Evolutionary conservation across 2,113 vertebrate genomes (phyloP).

Genomic region (Leptobrachium ailaonicum): DNA sequence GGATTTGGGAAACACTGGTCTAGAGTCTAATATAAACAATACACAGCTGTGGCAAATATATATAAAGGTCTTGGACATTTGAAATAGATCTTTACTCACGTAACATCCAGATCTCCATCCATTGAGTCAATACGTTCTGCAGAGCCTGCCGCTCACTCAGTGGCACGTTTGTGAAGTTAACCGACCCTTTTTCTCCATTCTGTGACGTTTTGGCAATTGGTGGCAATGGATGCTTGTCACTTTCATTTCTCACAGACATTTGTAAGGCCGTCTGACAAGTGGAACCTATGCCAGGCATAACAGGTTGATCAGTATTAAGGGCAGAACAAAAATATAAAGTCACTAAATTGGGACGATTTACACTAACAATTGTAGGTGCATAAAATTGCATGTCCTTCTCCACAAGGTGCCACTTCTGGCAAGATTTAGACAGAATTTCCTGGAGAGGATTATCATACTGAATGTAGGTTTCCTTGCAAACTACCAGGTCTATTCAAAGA

Average conservation of each 20-base stretch:
- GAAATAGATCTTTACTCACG: conserved; percentile 56
- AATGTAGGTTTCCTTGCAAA: conserved; percentile 64
- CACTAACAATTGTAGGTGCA: not conserved
- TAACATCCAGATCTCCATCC: conserved; percentile 67
- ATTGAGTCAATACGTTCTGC: conserved; percentile 64
- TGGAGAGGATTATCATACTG: conserved; percentile 64
- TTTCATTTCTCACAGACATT: conserved; percentile 51
- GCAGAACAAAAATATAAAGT: not conserved
- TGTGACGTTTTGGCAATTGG: not conserved
- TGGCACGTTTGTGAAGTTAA: conserved; percentile 23
- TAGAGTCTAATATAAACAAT: too few species aligned
- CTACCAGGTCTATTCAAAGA: too few species aligned
- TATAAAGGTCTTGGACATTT: too few species aligned
- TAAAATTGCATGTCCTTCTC: conserved; percentile 55
- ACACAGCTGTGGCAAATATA: too few species aligned
- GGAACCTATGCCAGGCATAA: conserved; percentile 54
- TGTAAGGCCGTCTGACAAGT: conserved; percentile 61
- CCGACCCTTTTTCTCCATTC: not conserved
- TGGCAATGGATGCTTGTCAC: conserved; percentile 45
- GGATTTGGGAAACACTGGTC: too few species aligned
- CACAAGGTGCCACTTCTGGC: conserved; percentile 60
- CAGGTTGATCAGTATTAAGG: conserved; percentile 8
- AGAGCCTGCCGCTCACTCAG: conserved; percentile 51
- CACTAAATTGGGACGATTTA: not conserved
- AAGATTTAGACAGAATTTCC: conserved; percentile 59